Base-by-base conservation (phyloP, 92 coral and sea anemone genomes). In the Actinostola sp. region DNA sequence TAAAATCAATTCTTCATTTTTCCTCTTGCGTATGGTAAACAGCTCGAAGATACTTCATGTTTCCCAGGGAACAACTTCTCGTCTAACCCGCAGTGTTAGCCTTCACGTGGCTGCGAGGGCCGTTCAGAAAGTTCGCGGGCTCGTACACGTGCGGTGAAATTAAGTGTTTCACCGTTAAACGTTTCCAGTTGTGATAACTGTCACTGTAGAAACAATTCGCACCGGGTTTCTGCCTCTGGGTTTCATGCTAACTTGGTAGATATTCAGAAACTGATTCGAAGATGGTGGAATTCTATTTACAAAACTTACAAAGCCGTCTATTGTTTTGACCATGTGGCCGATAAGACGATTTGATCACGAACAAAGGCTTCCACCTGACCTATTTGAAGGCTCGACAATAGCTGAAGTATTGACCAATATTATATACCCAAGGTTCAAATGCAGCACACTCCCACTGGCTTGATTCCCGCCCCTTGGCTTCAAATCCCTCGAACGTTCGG, bases 251-350 rank as follows among this genome's bases (percentile, higher is more conserved):
- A 32, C 62, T 2, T 56, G 70, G 14, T 26, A 28, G 72, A 64
- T 61, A 49, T 64, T 51, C 81, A 63, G 57, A 64, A 75, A 53
- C 27, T 75, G 68, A 28, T 61, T 63, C 81, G 63, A 64, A 64
- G 35, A 50, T 61, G 65, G 48, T 64, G 81, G 68, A 75, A 63
- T 64, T 50, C 63, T 75, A 75, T 75, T 75, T 75, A 75, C 81
- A 75, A 75, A 58, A 75, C 71, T 75, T 65, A 52, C 81, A 64
- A 75, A 69, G 54, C 69, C 48, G 48, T 34, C 81, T 75, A 75
- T 75, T 75, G 81, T 75, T 64, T 75, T 63, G 56, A 39, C 81
- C 81, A 75, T 75, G 81, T 75, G 81, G 63, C 69, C 81, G 81
- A 75, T 63, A 64, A 55, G 72, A 34, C 52, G 57, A 43, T 51